Percentiles rank a stretch among this genome's conserved stretches.
These are phyloP conservation scores for Telmatherina bonti DNA, from an alignment of 2,797 vertebrate genomes.

Conservation along the genomic window DNA sequence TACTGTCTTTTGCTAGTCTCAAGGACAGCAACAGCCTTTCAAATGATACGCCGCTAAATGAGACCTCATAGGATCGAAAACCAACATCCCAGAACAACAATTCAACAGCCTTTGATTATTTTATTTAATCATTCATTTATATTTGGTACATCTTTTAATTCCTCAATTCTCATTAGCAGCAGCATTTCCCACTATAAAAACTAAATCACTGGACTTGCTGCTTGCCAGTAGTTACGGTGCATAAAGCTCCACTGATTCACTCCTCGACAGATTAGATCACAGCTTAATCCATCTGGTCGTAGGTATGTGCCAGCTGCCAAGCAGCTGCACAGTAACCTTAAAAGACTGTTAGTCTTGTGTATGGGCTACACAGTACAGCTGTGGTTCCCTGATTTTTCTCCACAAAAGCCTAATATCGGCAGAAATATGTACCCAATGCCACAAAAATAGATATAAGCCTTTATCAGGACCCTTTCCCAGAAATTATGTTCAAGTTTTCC, in stretches of 20 bases:
- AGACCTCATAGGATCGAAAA: slow-evolving; percentile 21
- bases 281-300: slow-evolving; percentile 37
- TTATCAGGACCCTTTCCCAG: too few species aligned
- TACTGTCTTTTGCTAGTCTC: slow-evolving; percentile 24
- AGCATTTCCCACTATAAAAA: slow-evolving; percentile 9
- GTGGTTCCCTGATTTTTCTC: background rate
- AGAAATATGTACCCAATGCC: too few species aligned
- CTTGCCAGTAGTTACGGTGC: slow-evolving; percentile 1
- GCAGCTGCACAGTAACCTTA: slow-evolving; percentile 49
- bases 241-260: slow-evolving; percentile 15
- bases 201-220: background rate
- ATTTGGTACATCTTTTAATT: slow-evolving; percentile 2
- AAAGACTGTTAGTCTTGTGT: slow-evolving; percentile 2
- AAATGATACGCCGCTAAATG: slow-evolving; percentile 2
- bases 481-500: too few species aligned
- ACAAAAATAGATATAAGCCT: too few species aligned
- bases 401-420: too few species aligned
- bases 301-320: slow-evolving; percentile 40
- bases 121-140: slow-evolving; percentile 3
- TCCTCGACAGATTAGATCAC: slow-evolving; percentile 16
- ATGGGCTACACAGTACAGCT: slow-evolving; percentile 1
- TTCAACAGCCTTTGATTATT: slow-evolving; percentile 6
- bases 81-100: slow-evolving; percentile 10
- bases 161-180: background rate
- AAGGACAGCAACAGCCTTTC: slow-evolving; percentile 11